A percentile compares a stretch with the other conserved stretches of the same genome.
Conservation (phyloP, 2,113 vertebrate genomes). For the Ceratotherium simum region DNA sequence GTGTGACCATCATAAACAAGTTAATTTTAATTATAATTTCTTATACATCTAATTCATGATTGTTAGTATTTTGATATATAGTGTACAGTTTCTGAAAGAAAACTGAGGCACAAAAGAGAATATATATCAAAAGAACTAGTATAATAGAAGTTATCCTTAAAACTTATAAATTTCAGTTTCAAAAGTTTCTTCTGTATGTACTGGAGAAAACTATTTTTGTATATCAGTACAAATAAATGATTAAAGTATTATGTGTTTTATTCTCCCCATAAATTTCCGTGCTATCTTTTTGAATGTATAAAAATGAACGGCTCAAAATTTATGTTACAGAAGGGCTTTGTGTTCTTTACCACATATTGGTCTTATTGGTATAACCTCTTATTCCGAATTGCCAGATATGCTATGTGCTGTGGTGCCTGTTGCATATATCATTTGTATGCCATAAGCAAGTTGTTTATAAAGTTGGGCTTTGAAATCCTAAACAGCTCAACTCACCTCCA, state of each 20-base stretch:
- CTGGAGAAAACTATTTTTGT: background rate
- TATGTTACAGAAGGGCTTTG: background rate
- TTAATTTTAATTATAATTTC: conserved; percentile 45
- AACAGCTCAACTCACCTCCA: background rate
- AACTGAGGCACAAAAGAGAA: background rate
- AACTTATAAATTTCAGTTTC: background rate
- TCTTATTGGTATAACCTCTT: background rate
- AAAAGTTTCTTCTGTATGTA: conserved; percentile 34
- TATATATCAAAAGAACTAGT: background rate
- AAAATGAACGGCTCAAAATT: background rate
- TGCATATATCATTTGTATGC: background rate
- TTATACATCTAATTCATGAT: background rate
- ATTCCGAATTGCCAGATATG: background rate
- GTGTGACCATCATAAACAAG: background rate
- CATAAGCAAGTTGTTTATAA: background rate
- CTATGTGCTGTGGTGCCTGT: background rate
- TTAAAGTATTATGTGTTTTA: conserved; percentile 3
- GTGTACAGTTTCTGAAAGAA: conserved; percentile 48
- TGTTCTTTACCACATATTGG: conserved; percentile 14
- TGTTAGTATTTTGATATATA: background rate
- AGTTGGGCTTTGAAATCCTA: background rate
- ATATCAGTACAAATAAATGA: background rate
- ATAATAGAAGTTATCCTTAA: background rate
- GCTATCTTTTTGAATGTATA: background rate
- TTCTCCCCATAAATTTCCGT: background rate